Evolutionary conservation across 2,113 vertebrate species (phyloP).

Genomic region (Cheirogaleus medius): DNA sequence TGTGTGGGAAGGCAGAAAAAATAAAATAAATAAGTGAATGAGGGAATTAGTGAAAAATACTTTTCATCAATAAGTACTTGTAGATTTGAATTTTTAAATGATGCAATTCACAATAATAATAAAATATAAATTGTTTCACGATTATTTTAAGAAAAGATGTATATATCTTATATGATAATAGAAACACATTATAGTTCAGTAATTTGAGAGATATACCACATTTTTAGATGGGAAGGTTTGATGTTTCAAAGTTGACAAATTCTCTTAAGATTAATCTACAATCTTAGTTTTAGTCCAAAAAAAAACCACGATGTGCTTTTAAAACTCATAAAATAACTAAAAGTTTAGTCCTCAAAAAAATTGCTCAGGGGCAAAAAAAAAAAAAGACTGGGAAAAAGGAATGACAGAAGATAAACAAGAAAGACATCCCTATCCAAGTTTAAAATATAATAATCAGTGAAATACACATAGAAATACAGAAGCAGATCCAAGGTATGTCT

Average conservation of each 20-base stretch:
- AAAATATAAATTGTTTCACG: neutral
- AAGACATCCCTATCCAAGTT: neutral
- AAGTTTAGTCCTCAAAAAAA: neutral
- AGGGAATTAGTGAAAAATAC: neutral
- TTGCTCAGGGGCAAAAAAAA: neutral
- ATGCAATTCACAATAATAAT: neutral
- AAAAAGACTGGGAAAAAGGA: neutral
- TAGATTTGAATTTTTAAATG: neutral
- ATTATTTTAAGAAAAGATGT: neutral
- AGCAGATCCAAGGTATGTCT: neutral
- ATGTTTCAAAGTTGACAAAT: neutral
- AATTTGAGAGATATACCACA: neutral
- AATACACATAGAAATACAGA: neutral
- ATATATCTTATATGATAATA: neutral
- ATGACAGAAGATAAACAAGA: neutral
- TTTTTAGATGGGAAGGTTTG: neutral
- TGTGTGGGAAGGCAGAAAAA: neutral
- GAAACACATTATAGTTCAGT: neutral
- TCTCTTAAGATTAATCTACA: neutral
- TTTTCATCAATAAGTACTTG: neutral
- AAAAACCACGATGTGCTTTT: neutral
- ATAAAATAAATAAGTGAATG: neutral
- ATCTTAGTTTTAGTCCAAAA: neutral
- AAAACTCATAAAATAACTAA: neutral
- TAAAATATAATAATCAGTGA: neutral